phyloP scores from a whole-genome alignment of 2,888 invertebrate species.

The Antheraea yamamai region DNA sequence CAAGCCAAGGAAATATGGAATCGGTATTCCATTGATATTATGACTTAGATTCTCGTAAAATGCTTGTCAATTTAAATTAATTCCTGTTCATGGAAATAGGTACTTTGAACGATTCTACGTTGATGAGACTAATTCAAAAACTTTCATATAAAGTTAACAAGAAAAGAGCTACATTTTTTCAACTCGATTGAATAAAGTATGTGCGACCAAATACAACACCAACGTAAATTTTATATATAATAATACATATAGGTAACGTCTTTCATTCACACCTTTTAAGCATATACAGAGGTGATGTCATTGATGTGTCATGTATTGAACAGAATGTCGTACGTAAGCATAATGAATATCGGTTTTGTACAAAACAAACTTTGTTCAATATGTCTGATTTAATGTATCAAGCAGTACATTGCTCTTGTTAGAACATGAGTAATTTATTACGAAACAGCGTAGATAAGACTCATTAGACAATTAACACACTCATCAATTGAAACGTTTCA shows the following conservation, averaged over 20 bases:
- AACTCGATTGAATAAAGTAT: too few relatives aligned
- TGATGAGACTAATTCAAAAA: too few relatives aligned
- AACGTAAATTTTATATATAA: background rate
- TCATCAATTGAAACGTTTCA: background rate
- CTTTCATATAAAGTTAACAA: too few relatives aligned
- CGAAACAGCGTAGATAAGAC: background rate
- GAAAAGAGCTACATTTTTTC: too few relatives aligned
- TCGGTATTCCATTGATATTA: background rate
- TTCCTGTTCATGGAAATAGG: background rate
- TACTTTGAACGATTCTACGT: too few relatives aligned
- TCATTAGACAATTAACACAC: conserved; percentile 3
- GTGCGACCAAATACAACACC: too few relatives aligned
- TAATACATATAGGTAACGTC: background rate
- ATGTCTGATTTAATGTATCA: background rate
- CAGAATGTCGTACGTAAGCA: background rate
- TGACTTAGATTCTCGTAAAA: background rate
- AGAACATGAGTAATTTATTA: conserved; percentile 6
- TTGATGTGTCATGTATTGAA: conserved; percentile 11
- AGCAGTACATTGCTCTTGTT: background rate
- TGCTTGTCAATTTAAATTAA: background rate
- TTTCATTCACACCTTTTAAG: background rate
- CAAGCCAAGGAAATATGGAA: background rate
- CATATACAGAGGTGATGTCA: background rate
- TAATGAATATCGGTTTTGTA: background rate
- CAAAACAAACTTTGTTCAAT: background rate